Evolutionary conservation across 2,113 vertebrate species (phyloP), one percentile per base, ranked within the genome.

Genomic region (Grus americana): DNA sequence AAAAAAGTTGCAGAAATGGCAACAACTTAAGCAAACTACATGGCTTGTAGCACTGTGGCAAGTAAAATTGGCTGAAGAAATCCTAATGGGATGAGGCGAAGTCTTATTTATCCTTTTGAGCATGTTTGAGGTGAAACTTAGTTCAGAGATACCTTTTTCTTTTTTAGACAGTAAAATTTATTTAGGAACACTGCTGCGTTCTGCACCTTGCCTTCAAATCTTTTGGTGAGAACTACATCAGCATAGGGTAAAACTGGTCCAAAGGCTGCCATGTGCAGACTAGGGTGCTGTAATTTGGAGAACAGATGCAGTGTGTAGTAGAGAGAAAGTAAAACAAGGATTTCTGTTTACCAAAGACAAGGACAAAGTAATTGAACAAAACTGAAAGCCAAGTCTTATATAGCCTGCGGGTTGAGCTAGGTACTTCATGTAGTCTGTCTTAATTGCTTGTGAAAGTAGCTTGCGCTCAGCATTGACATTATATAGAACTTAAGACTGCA

Each of bases 391-490:
- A 66, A 67, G 49, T 73, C 12, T 82, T 73, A 55, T 30, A 34
- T 91, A 85, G 95, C 96, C 84, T 62, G 76, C 7, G 1, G 93
- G 93, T 92, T 94, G 74, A 96, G 90, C 49, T 82, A 90, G 92
- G 94, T 96, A 62, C 70, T 87, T 88, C 87, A 21, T 72, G 87
- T 68, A 89, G 87, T 72, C 68, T 81, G 44, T 75, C 54, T 90
- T 95, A 94, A 97, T 94, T 91, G 90, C 87, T 73, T 73, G 70
- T 92, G 84, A 82, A 95, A 95, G 92, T 87, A 65, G 58, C 91
- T 95, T 75, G 89, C 4, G 27, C 81, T 92, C 73, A 57, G 58
- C 66, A 15, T 7, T 93, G 92, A 52, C 46, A 22, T 44, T 81
- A 22, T 67, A 13, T 42, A 52, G 93, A 94, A 75, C 29, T 75